Evolutionary conservation across 1,140 invertebrate genomes (phyloP).

Genomic region (Neodiprion lecontei): DNA sequence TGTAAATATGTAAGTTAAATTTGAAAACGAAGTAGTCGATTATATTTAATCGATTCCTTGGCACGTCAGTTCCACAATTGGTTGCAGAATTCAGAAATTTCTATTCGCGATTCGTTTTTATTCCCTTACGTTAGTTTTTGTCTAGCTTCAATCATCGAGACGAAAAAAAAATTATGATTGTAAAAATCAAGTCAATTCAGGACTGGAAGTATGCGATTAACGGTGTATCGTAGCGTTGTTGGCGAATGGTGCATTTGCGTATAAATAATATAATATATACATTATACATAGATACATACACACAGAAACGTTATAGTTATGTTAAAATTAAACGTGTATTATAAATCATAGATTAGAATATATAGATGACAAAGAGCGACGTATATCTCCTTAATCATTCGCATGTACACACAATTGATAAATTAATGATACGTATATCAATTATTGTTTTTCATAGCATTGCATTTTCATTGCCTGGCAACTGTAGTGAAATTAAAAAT

Average conservation of each 20-base stretch:
- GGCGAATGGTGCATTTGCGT: neutral
- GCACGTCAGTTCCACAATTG: too few relatives aligned
- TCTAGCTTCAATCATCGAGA: too few relatives aligned
- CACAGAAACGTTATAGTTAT: slow-evolving; percentile 6
- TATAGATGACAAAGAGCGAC: neutral
- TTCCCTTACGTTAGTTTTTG: too few relatives aligned
- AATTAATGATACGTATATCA: neutral
- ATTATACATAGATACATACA: slow-evolving; percentile 9
- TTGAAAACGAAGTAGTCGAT: neutral
- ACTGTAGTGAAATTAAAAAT: neutral
- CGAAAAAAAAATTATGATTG: too few relatives aligned
- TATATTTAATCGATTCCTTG: too few relatives aligned
- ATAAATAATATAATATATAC: slow-evolving; percentile 9
- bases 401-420: neutral
- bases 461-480: neutral
- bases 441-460: neutral
- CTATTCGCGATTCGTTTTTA: too few relatives aligned
- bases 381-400: neutral
- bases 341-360: slow-evolving; percentile 17
- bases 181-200: too few relatives aligned
- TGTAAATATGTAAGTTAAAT: neutral
- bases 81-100: too few relatives aligned
- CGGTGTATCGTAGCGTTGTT: slow-evolving; percentile 9
- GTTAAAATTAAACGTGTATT: slow-evolving; percentile 11
- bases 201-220: neutral